Evolutionary conservation across 1,140 invertebrate genomes (phyloP), one percentile per base, ranked within the genome.

Genomic region (Scaptomyza montana): DNA sequence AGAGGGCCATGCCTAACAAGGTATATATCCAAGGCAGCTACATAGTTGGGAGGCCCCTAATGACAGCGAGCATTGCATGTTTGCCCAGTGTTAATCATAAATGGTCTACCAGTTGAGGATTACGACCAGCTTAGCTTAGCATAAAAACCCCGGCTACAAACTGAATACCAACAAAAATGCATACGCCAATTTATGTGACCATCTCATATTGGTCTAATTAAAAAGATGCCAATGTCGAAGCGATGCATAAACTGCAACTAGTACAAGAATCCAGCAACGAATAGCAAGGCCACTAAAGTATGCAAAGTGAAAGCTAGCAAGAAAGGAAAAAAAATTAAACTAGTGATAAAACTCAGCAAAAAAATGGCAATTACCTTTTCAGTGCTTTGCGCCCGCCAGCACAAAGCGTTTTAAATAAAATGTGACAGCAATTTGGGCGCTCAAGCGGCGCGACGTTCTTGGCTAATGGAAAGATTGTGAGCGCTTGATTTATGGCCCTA

Each of bases 41-140:
- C 21, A 25, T 25, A 25, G 21, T 25, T 25, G 49, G 64, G 56
- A 61, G 56, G 33, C 33, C 59, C 56, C 70, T 87, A 87, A 87
- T 86, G 82, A 82, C 78, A 87, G 65, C 74, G 59, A 64, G 61
- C 82, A 72, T 86, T 87, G 81, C 81, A 86, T 86, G 81, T 87
- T 87, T 75, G 74, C 78, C 68, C 53, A 86, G 62, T 87, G 82
- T 86, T 86, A 86, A 86, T 86, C 81, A 86, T 86, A 86, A 76
- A 82, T 76, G 81, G 74, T 60, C n/a, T 50, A 55, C 50, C 49
- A 63, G 63, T 46, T 49, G 41, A 49, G 64, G 47, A 25, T 25
- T 25, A 25, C 21, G 21, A 25, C 21, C 21, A 25, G 21, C 21
- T 25, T 25, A 25, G 51, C 28, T 63, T 46, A 60, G 56, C 56